These are phyloP conservation scores for Arbacia lixula DNA, from an alignment of 53 echinoderm and acorn worm species.

Conservation along the genomic window DNA sequence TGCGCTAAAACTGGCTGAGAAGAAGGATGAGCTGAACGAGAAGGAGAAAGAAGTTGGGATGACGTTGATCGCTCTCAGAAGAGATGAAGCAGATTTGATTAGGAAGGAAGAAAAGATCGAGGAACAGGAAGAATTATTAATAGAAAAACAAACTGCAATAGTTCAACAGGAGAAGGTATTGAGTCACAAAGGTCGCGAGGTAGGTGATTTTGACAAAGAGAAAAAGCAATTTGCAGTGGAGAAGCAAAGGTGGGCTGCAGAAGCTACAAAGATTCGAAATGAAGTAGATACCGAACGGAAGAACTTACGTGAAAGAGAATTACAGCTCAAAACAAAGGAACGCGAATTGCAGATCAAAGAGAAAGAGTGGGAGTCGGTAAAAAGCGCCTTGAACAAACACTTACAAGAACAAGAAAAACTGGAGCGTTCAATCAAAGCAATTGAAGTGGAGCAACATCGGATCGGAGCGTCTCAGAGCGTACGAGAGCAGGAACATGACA, in stretches of 20 bases:
- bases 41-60: constrained; percentile 30
- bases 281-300: constrained; percentile 37
- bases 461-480: constrained; percentile 19
- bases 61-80: background rate
- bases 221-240: constrained; percentile 4
- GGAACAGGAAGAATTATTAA: background rate
- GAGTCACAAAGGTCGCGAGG: constrained; percentile 6
- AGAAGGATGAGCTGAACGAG: constrained; percentile 7
- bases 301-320: constrained; percentile 7
- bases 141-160: no score
- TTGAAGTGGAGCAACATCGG: constrained; percentile 38
- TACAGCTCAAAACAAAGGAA: constrained; percentile 13
- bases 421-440: constrained; percentile 33
- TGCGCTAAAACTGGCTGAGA: constrained; percentile 32
- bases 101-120: constrained; percentile 17
- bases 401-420: constrained; percentile 38
- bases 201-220: constrained; percentile 26
- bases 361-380: constrained; percentile 30
- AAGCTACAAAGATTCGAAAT: constrained; percentile 31
- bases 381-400: constrained; percentile 16
- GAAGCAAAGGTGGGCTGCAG: constrained; percentile 30
- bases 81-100: constrained; percentile 7
- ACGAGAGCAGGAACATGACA: background rate
- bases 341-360: constrained; percentile 37
- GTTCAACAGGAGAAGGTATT: constrained; percentile 17